phyloP scores from a whole-genome alignment of 1,140 invertebrate species.

The Drosophila melanica region DNA sequence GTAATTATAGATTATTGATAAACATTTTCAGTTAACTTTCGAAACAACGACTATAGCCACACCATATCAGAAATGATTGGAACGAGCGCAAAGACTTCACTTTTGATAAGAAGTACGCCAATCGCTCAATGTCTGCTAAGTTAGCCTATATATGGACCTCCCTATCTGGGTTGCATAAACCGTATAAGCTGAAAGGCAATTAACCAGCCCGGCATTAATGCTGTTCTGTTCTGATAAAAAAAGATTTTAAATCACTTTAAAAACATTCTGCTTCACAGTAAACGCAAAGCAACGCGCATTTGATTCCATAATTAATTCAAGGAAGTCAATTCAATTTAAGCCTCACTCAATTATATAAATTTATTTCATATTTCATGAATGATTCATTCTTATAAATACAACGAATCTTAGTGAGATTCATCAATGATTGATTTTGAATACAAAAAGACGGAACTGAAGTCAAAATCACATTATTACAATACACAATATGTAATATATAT shows the following conservation, averaged over 20 bases:
- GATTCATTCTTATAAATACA: slow-evolving; percentile 2
- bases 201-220: not conserved
- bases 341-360: not conserved
- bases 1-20: not conserved
- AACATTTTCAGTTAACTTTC: not conserved
- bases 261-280: not conserved
- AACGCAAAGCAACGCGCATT: not conserved
- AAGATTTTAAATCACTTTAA: not conserved
- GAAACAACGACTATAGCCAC: not conserved
- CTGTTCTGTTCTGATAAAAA: slow-evolving; percentile 17
- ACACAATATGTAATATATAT: too few relatives aligned
- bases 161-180: slow-evolving; percentile 19
- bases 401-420: too few relatives aligned
- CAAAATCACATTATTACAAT: slow-evolving; percentile 9
- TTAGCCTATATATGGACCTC: slow-evolving; percentile 11
- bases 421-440: slow-evolving; percentile 14
- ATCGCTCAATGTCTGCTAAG: slow-evolving; percentile 22
- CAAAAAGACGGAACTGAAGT: slow-evolving; percentile 62
- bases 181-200: slow-evolving; percentile 16
- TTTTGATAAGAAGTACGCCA: slow-evolving; percentile 31
- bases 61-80: slow-evolving; percentile 16
- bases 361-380: not conserved
- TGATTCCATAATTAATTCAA: slow-evolving; percentile 27
- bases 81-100: slow-evolving; percentile 8
- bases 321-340: slow-evolving; percentile 38